A percentile compares a stretch with the other conserved stretches of the same genome.
phyloP scores from a whole-genome alignment of 2,797 vertebrate species.

The Anabacerthia variegaticeps region DNA sequence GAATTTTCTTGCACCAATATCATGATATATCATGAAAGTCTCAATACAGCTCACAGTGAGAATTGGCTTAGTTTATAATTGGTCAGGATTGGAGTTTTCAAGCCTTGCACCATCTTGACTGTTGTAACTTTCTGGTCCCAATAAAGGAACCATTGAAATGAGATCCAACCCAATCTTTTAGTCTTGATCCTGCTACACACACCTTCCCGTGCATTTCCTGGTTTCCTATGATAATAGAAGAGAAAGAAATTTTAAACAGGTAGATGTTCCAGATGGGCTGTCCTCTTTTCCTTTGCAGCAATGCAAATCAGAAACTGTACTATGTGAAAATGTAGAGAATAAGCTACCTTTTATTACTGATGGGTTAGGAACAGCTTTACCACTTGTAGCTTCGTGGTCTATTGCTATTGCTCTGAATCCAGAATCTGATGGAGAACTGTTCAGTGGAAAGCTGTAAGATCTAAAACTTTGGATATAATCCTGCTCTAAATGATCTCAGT shows the following conservation, averaged over 20 bases:
- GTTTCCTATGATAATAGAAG: not conserved
- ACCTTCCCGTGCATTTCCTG: not conserved
- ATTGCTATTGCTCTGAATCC: not conserved
- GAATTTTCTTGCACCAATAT: not conserved
- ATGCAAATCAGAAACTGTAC: not conserved
- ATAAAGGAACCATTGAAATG: not conserved
- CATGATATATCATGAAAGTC: not conserved
- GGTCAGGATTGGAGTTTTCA: not conserved
- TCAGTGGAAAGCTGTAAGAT: not conserved
- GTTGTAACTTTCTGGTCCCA: not conserved
- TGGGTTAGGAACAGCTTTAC: not conserved
- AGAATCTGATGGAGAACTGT: not conserved
- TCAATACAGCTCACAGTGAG: not conserved
- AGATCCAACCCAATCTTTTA: not conserved
- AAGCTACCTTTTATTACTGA: not conserved
- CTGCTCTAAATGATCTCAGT: not conserved
- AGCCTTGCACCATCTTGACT: not conserved
- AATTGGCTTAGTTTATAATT: not conserved
- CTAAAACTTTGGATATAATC: not conserved
- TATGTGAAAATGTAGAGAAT: not conserved
- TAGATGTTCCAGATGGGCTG: not conserved
- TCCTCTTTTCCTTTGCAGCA: not conserved
- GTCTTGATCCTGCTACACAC: not conserved
- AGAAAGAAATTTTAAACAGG: not conserved
- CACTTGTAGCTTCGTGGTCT: not conserved